Evolutionary conservation across 2,797 vertebrate species (phyloP).

Genomic region (Avahi laniger): DNA sequence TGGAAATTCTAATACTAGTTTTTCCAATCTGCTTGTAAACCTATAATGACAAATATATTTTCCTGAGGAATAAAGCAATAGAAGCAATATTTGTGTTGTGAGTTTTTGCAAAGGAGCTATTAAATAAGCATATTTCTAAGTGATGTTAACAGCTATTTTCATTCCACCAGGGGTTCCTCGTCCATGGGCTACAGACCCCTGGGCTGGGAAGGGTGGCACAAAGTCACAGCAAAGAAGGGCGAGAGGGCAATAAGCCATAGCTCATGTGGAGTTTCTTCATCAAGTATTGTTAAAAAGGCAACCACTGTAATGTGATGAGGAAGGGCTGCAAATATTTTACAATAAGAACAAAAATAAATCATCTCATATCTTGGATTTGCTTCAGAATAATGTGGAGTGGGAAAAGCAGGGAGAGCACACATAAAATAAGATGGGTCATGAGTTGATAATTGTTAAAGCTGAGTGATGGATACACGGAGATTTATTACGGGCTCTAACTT

Average conservation of each 20-base stretch:
- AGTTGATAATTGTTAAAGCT: neutral
- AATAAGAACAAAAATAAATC: constrained; percentile 11
- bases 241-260: neutral
- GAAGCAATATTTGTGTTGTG: neutral
- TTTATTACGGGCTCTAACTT: neutral
- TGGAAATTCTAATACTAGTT: neutral
- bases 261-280: neutral
- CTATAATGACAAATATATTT: neutral
- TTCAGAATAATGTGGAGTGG: neutral
- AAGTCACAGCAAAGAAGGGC: neutral
- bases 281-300: neutral
- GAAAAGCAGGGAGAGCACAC: neutral
- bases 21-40: neutral
- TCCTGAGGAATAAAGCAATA: neutral
- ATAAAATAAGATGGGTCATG: neutral
- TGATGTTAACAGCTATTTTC: neutral
- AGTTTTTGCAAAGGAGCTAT: neutral
- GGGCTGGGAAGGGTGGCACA: neutral
- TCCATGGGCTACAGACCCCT: neutral
- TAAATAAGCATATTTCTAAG: neutral
- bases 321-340: neutral
- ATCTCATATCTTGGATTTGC: neutral
- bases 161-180: neutral
- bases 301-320: neutral
- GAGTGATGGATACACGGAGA: neutral